phyloP scores from a whole-genome alignment of 2,113 vertebrate species.

The Edolisoma coerulescens region DNA sequence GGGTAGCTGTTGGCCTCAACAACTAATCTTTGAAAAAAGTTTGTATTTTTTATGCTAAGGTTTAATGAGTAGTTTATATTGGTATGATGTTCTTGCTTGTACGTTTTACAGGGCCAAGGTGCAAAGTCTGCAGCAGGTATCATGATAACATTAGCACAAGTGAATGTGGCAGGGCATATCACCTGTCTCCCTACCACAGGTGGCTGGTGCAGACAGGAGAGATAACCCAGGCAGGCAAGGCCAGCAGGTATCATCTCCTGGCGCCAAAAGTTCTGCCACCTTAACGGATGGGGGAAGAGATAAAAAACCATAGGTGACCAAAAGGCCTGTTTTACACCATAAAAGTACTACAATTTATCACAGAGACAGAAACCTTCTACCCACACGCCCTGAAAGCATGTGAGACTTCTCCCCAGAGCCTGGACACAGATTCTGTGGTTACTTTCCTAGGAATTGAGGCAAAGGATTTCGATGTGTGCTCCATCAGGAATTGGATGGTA shows the following conservation, averaged over 20 bases:
- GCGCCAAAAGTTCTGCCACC: background rate
- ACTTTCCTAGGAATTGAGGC: background rate
- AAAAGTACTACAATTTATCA: background rate
- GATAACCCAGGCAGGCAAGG: background rate
- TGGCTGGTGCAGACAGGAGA: background rate
- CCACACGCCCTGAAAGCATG: background rate
- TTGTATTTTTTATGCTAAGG: background rate
- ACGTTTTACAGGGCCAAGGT: background rate
- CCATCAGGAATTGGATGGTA: background rate
- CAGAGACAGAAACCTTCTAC: background rate
- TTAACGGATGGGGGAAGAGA: background rate
- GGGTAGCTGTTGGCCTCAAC: too few species aligned
- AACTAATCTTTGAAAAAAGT: background rate
- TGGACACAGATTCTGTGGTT: background rate
- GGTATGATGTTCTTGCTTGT: background rate
- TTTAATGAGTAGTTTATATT: background rate
- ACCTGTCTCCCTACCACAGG: background rate
- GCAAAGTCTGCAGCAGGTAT: background rate
- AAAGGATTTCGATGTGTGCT: background rate
- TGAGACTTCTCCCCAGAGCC: background rate
- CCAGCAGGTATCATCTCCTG: background rate
- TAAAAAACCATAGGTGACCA: background rate
- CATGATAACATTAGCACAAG: background rate
- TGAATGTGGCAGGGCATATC: background rate
- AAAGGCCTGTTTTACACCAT: background rate